Base-by-base conservation (phyloP, 2,797 vertebrate genomes). In the Rhadinocentrus ornatus region DNA sequence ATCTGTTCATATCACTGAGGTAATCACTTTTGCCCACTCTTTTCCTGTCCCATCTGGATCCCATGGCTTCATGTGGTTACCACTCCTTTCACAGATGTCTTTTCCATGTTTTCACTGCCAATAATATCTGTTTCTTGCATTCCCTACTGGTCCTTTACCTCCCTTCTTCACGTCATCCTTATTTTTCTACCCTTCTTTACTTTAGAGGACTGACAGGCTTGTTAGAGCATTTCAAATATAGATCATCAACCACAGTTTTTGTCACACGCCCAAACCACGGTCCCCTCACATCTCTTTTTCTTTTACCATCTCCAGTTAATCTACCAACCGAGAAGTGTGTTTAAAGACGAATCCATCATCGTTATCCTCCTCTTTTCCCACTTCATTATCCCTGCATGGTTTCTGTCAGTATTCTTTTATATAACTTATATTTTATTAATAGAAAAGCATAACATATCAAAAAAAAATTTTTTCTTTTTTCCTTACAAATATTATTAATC, bases 191-290 rank as follows among this genome's bases (percentile, higher is more conserved):
- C 66, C 71, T 66, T 22, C 68, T 84, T 81, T 71, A 77, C 76
- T 83, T 61, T 34, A 81, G 77, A 62, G 54, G 69, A 85, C 79
- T 41, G 77, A 78, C 61, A 68, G 29, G 50, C 44, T 76, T 46
- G 84, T 86, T 74, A 71, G 56, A 65, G 77, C 76, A 71, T 83
- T 89, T 87, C 70, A 88, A 88, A 84, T 83, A 76, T 86, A 87
- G 78, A 83, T 85, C 65, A 53, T 55, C 16, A 55, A 63, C 71
- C 64, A n/a, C 70, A 27, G 13, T 77, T 75, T 71, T 81, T 79
- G 71, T 80, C 81, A 69, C 71, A 82, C 11, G 22, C 41, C 41
- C 71, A 53, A 44, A 83, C 85, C 88, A 69, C 86, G 88, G 70
- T 81, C 54, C 46, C 66, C 60, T 75, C 57, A 57, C 56, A 34